These are phyloP conservation scores for Sminthurides bifidus DNA, from an alignment of 1,140 invertebrate genomes.

Conservation along the genomic window DNA sequence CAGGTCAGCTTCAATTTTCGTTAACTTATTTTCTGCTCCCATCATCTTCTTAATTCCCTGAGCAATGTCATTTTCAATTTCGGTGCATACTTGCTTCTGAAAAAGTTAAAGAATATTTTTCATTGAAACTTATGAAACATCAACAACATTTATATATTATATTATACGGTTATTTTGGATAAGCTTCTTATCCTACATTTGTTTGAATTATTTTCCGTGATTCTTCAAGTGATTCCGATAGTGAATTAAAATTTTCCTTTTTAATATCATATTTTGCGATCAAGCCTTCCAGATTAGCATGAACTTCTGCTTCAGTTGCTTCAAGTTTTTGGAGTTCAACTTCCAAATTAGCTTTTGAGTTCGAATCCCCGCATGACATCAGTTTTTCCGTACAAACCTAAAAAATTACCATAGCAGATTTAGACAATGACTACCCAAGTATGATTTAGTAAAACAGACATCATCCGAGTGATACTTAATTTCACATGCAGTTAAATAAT, in stretches of 20 bases:
- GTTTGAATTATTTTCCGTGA: too few species aligned
- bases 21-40: constrained; percentile 22
- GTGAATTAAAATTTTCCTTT: background rate
- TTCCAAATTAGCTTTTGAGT: constrained; percentile 7
- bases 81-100: constrained; percentile 12
- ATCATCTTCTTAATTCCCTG: constrained; percentile 20
- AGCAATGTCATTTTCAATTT: constrained; percentile 17
- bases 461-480: too few species aligned
- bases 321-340: constrained; percentile 10
- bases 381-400: constrained; percentile 20
- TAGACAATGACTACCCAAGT: background rate
- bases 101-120: background rate
- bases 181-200: too few species aligned
- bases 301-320: constrained; percentile 5
- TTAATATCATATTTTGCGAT: constrained; percentile 7
- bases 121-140: constrained; percentile 2
- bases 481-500: too few species aligned
- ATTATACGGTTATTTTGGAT: too few species aligned
- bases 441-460: background rate
- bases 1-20: constrained; percentile 24
- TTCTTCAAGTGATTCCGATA: too few species aligned
- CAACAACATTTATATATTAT: background rate
- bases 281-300: constrained; percentile 1
- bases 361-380: constrained; percentile 10
- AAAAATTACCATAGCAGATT: background rate